These are phyloP conservation scores for Pseudococcus longispinus DNA, from an alignment of 2,888 invertebrate genomes.

Conservation along the genomic window DNA sequence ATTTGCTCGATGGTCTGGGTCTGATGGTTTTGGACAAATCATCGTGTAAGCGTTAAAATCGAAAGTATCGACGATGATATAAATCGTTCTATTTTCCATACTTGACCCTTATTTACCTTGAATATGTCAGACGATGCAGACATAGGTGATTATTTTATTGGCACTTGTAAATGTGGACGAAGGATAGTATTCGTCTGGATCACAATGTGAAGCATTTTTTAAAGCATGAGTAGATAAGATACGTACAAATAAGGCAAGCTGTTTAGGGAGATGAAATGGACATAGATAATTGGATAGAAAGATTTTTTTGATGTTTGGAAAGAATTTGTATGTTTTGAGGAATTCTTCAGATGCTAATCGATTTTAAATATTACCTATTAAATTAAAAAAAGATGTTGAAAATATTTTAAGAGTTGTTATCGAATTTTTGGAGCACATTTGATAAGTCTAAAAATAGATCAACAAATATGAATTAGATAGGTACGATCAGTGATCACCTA, in stretches of 20 bases:
- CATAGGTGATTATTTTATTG: conserved; percentile 34
- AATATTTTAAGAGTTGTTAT: no score
- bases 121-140: neutral
- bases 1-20: neutral
- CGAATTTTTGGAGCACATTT: no score
- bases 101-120: conserved; percentile 14
- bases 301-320: no score
- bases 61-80: neutral
- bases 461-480: no score
- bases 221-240: neutral
- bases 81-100: conserved; percentile 14
- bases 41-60: neutral
- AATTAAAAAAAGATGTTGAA: no score
- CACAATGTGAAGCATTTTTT: neutral
- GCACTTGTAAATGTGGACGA: conserved; percentile 13
- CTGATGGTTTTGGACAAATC: neutral
- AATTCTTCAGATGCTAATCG: no score
- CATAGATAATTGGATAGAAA: no score
- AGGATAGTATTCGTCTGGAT: conserved; percentile 1
- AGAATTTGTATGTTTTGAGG: no score
- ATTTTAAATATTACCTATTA: no score
- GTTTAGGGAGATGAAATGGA: neutral
- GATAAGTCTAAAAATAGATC: no score
- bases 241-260: neutral
- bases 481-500: no score